Evolutionary conservation across 1,140 invertebrate species (phyloP).

Genomic region (Globodera rostochiensis): DNA sequence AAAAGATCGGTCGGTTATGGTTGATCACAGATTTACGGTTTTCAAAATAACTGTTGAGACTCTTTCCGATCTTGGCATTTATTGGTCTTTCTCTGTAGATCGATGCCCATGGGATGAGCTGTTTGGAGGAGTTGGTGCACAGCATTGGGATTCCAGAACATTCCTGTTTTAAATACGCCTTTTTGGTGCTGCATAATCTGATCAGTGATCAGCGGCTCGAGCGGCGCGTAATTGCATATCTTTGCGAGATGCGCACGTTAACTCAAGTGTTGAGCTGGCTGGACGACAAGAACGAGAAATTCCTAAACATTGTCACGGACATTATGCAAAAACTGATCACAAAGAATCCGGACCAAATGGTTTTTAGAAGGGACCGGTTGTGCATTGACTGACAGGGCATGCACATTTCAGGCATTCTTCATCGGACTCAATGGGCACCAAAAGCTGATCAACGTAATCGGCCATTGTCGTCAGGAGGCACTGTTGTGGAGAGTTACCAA

Average conservation of each 20-base stretch:
- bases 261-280: conserved; percentile 40
- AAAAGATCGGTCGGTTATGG: too few relatives aligned
- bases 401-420: conserved; percentile 39
- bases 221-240: conserved; percentile 34
- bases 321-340: conserved; percentile 41
- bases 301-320: conserved; percentile 43
- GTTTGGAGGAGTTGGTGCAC: conserved; percentile 38
- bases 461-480: conserved; percentile 41
- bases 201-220: conserved; percentile 39
- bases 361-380: neutral
- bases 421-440: conserved; percentile 42
- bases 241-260: conserved; percentile 37
- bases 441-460: conserved; percentile 35
- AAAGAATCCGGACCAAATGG: conserved; percentile 47
- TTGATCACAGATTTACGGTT: too few relatives aligned
- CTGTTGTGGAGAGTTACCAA: conserved; percentile 32
- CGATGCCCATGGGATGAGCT: conserved; percentile 21
- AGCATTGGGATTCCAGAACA: conserved; percentile 35
- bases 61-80: neutral
- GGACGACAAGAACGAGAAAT: conserved; percentile 47
- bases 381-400: too few relatives aligned
- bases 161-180: conserved; percentile 46
- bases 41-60: too few relatives aligned
- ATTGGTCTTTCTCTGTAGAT: neutral
- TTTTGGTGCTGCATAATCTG: conserved; percentile 46